Conservation (phyloP, 1,140 invertebrate genomes). For the Nixonia krombeini region DNA sequence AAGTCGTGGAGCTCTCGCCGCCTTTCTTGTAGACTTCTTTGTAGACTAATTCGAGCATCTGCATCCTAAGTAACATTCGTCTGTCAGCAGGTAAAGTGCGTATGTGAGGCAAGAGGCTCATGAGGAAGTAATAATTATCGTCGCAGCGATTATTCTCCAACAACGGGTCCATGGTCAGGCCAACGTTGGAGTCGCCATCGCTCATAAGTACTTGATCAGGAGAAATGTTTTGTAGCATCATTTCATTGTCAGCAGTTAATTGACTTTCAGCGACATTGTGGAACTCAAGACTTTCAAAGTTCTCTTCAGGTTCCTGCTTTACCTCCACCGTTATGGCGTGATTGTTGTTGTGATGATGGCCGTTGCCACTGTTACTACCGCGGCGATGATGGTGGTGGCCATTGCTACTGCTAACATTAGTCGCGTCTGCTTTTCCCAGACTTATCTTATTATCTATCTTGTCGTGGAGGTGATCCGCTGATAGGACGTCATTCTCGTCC, state of each 20-base stretch:
- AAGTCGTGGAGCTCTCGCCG: constrained; percentile 26
- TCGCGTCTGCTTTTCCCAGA: constrained; percentile 26
- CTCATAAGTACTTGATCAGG: constrained; percentile 63
- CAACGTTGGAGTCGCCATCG: constrained; percentile 54
- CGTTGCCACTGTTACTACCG: constrained; percentile 2
- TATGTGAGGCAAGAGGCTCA: constrained; percentile 67
- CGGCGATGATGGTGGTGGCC: constrained; percentile 28
- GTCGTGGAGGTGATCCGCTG: constrained; percentile 45
- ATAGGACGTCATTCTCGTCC: constrained; percentile 47
- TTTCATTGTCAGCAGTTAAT: constrained; percentile 54
- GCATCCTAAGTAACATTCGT: constrained; percentile 65
- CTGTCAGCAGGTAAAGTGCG: constrained; percentile 60
- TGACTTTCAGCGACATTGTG: constrained; percentile 54
- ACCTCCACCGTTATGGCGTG: constrained; percentile 47
- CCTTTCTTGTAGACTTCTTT: constrained; percentile 67
- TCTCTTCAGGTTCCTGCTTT: constrained; percentile 61
- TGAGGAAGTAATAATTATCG: constrained; percentile 68
- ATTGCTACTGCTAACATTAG: constrained; percentile 10
- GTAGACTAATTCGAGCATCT: constrained; percentile 68
- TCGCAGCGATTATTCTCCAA: constrained; percentile 58
- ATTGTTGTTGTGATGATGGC: constrained; percentile 16
- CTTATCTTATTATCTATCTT: constrained; percentile 39
- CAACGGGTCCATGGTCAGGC: constrained; percentile 53
- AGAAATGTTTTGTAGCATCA: constrained; percentile 66
- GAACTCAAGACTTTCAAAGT: constrained; percentile 59